Conservation (phyloP, 2,797 vertebrate species). For the Limnodromus scolopaceus region DNA sequence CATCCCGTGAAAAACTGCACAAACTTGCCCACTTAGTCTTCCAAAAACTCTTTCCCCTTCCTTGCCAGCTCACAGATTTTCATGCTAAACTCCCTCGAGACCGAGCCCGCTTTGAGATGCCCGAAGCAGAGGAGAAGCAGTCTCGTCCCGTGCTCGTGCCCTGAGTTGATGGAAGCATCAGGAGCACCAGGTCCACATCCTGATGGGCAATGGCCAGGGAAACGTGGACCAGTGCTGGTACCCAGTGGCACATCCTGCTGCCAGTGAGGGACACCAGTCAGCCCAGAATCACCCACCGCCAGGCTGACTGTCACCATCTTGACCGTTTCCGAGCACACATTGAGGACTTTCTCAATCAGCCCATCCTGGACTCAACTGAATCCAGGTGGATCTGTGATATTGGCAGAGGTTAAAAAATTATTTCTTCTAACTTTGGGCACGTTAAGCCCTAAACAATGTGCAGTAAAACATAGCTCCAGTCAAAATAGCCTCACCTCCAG, state of each 20-base stretch:
- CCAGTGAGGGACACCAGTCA: accelerated
- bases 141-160: accelerated
- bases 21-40: background rate
- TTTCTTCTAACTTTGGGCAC: background rate
- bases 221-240: accelerated
- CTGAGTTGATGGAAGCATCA: background rate
- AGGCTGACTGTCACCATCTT: background rate
- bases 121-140: background rate
- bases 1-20: background rate
- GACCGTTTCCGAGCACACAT: background rate
- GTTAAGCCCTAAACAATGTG: accelerated
- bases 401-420: background rate
- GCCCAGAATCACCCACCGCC: background rate
- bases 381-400: background rate
- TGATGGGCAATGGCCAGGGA: accelerated
- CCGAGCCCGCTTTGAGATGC: background rate
- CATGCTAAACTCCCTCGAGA: background rate
- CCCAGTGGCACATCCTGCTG: background rate
- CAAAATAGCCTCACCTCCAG: background rate
- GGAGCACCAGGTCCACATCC: accelerated
- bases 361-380: background rate
- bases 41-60: background rate
- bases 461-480: background rate
- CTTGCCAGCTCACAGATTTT: background rate
- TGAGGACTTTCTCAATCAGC: background rate